These are phyloP conservation scores for Hoplostethus atlanticus DNA, from an alignment of 2,797 vertebrate species.

Conservation along the genomic window DNA sequence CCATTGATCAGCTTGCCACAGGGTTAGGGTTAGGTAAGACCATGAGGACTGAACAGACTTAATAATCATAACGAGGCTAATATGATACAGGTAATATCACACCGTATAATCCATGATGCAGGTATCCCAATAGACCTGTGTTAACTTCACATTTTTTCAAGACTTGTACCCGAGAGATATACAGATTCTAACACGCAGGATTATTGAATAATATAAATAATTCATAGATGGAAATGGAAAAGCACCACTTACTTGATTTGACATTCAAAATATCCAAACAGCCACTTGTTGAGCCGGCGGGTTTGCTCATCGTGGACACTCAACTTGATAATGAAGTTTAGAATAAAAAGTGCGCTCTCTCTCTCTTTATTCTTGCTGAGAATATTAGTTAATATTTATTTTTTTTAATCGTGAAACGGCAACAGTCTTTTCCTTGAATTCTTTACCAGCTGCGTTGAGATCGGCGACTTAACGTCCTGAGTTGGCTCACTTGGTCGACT, in stretches of 20 bases:
- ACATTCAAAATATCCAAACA: conserved; percentile 89
- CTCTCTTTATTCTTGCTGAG: conserved; percentile 13
- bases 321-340: conserved; percentile 49
- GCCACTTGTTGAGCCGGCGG: conserved; percentile 99
- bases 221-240: conserved; percentile 5
- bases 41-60: neutral
- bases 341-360: conserved; percentile 23
- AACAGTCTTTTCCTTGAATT: conserved; percentile 18
- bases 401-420: neutral
- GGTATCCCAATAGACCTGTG: no score
- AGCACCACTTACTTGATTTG: conserved; percentile 87
- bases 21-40: neutral
- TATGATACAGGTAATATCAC: neutral
- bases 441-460: conserved; percentile 20
- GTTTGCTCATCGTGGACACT: conserved; percentile 94
- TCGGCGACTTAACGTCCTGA: conserved; percentile 29
- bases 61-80: no score
- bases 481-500: conserved; percentile 38
- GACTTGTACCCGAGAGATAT: neutral
- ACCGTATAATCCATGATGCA: neutral
- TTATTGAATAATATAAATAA: neutral
- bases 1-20: neutral
- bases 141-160: no score
- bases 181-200: neutral
- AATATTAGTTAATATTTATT: neutral